Evolutionary conservation across 1,140 invertebrate genomes (phyloP), one percentile per base, ranked within the genome.

Genomic region (Cydia amplana): DNA sequence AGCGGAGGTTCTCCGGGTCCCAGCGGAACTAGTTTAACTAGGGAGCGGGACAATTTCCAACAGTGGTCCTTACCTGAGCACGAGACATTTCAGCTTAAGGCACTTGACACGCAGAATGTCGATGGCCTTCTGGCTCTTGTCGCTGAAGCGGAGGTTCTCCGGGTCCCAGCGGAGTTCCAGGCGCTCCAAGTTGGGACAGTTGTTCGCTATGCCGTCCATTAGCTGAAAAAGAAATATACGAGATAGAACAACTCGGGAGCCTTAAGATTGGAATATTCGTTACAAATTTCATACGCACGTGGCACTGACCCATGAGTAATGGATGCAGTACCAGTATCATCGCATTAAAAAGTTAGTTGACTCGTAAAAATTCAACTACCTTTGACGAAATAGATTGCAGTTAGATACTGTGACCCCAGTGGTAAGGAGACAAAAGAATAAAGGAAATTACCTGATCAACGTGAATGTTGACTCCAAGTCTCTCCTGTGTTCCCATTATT

Each of bases 141-240:
- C 99, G 32, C 98, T 99, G 93, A 99, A 99, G 67, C 99, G 94
- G 6, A 99, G 94, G 84, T 99, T 99, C 80, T 99, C 98, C 0
- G 99, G 98, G 91, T 99, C 99, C 99, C 99, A 99, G 80, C 98
- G 93, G 20, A 99, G 94, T 88, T 99, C 99, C 32, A 99, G 91
- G 1, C 99, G 94, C 89, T 99, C 97, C 79, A 99, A 87, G 77
- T 96, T 95, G 0, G 95, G 95, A 85, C 98, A 99, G 87, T 98
- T 97, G 81, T 97, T 98, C 0, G 99, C 98, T 72, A 99, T 99
- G 60, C 97, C 97, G 86, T 99, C 99, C 95, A 99, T 98, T 72
- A 99, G 93, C 92, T 99, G 97, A 20, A 80, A 79, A 72, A 6
- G 7, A 20, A 49, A 14, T 14, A 49, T 0, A 16, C 10, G 16